Evolutionary conservation across 2,888 invertebrate species (phyloP).

Genomic region (Dicyrtoma fusca): DNA sequence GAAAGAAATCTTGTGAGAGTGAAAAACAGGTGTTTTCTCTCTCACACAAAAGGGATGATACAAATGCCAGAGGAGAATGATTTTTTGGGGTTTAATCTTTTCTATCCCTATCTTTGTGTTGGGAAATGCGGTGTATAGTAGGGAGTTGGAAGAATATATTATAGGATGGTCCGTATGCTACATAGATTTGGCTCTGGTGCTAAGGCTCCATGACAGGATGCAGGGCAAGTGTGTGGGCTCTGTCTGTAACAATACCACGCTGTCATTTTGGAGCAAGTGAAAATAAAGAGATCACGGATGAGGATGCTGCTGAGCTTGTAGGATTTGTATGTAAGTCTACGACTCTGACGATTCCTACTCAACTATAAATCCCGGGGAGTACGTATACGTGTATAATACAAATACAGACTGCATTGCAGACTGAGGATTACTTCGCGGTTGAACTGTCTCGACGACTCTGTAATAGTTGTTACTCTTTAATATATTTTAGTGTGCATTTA

Average conservation of each 20-base stretch:
- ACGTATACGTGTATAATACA: neutral
- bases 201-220: neutral
- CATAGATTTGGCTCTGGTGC: too few relatives aligned
- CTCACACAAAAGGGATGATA: constrained; percentile 43
- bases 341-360: neutral
- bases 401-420: too few relatives aligned
- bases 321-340: neutral
- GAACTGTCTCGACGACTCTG: constrained; percentile 11
- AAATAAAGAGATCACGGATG: constrained; percentile 10
- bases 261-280: constrained; percentile 6
- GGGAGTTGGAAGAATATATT: too few relatives aligned
- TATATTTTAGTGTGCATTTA: too few relatives aligned
- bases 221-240: neutral
- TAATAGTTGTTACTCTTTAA: constrained; percentile 22
- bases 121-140: neutral
- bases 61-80: constrained; percentile 38
- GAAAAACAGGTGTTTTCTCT: constrained; percentile 44
- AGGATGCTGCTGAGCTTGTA: neutral
- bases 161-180: too few relatives aligned
- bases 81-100: constrained; percentile 36
- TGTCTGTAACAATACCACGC: constrained; percentile 2
- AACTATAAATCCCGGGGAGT: neutral
- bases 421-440: constrained; percentile 19
- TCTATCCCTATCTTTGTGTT: neutral
- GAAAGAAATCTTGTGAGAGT: constrained; percentile 40